Percentiles rank a stretch among this genome's conserved stretches.
phyloP scores from a whole-genome alignment of 2,113 vertebrate genomes.

The Sinocyclocheilus maitianheensis region DNA sequence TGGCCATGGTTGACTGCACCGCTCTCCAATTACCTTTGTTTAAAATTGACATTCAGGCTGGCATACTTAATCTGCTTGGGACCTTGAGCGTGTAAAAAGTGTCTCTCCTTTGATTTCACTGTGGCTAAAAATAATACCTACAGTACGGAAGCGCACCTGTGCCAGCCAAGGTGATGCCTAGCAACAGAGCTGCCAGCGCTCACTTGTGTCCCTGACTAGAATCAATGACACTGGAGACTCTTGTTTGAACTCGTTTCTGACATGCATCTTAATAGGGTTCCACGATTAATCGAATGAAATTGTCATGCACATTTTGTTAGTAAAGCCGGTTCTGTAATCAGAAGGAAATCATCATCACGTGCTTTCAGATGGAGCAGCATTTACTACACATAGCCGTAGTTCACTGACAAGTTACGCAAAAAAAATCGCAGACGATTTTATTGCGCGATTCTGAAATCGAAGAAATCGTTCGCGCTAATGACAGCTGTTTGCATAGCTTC shows the following conservation, averaged over 20 bases:
- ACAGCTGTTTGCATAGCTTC: no score
- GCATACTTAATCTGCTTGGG: slow-evolving; percentile 37
- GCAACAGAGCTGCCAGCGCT: slow-evolving; percentile 36
- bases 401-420: no score
- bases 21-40: slow-evolving; percentile 42
- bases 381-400: no score
- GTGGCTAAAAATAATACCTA: slow-evolving; percentile 43
- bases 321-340: no score
- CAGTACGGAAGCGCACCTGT: slow-evolving; percentile 17
- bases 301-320: no score
- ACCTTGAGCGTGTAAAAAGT: slow-evolving; percentile 24
- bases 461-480: no score
- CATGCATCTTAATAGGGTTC: not conserved
- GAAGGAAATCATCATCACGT: no score
- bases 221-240: not conserved
- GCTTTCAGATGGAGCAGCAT: no score
- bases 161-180: slow-evolving; percentile 39
- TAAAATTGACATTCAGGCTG: slow-evolving; percentile 40
- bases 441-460: no score
- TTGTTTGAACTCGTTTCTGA: not conserved
- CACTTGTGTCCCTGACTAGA: not conserved
- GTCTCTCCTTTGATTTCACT: slow-evolving; percentile 44
- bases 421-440: no score
- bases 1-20: not conserved
- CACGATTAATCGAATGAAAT: no score